Evolutionary conservation across 2,797 vertebrate genomes (phyloP).

Genomic region (Eurystomus glaucurus): DNA sequence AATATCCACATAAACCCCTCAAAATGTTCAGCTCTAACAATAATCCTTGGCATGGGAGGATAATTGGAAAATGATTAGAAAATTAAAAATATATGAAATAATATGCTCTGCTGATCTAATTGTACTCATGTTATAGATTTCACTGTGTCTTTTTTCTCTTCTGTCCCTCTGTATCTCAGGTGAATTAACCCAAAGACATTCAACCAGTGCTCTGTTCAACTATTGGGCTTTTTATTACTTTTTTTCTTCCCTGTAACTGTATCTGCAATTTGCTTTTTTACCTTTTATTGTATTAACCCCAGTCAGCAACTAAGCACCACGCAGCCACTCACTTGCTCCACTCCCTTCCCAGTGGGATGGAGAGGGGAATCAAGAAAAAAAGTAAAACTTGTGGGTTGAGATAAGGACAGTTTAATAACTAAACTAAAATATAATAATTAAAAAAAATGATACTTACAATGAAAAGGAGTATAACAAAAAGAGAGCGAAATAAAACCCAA

Average conservation of each 20-base stretch:
- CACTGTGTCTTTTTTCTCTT: not conserved
- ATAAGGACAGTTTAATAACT: not conserved
- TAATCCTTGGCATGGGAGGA: not conserved
- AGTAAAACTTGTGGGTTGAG: not conserved
- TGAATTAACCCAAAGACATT: not conserved
- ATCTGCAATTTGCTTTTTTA: not conserved
- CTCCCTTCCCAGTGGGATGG: not conserved
- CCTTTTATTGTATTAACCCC: not conserved
- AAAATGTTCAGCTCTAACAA: not conserved
- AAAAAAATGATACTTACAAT: not conserved
- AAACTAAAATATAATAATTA: not conserved
- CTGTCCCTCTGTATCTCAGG: not conserved
- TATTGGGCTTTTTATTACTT: not conserved
- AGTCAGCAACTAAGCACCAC: not conserved
- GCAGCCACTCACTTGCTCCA: not conserved
- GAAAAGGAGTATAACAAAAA: not conserved
- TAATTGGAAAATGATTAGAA: not conserved
- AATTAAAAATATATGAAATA: not conserved
- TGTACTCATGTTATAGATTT: not conserved
- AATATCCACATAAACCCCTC: not conserved
- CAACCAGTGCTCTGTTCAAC: not conserved
- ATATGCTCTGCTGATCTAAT: not conserved
- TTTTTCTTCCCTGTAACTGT: not conserved
- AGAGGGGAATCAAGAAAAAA: not conserved
- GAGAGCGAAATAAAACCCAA: not conserved